Base-by-base conservation (phyloP, 2,888 invertebrate species). In the Carterocephalus palaemon region DNA sequence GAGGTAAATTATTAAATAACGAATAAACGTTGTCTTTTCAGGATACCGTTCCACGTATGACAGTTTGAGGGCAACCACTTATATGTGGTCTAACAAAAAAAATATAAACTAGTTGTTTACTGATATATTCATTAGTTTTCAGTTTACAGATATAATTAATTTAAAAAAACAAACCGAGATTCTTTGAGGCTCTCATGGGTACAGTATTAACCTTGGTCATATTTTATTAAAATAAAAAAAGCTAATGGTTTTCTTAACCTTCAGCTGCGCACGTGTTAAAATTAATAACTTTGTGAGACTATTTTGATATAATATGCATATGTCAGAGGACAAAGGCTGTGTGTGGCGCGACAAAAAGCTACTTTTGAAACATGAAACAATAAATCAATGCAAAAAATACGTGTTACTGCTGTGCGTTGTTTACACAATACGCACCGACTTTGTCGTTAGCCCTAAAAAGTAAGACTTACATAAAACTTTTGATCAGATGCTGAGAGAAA, bases 311-410 rank as follows among this genome's bases (percentile, higher is more conserved):
- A 67, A 71, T 73, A 70, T 75, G 68, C 73, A 74, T 73, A 63
- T 62, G 59, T 56, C 62, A 59, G 61, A 56, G 52, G 49, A 61
- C 75, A 68, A 72, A 69, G 68, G 64, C 77, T 72, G 84, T 67
- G 85, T 82, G 85, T 84, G 85, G 62, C 61, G 60, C 60, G 47
- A 71, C 67, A 81, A 83, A 82, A 84, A 81, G 68, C 62, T 60
- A 72, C 74, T 81, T 80, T 72, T 78, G 76, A 73, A 82, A 82
- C 71, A 57, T 71, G 74, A 79, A 79, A 82, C 80, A 76, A 81
- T 85, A 85, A 84, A 83, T 84, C 84, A 81, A 79, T 75, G 70
- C 61, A 84, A 83, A 84, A 78, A 82, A 75, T 68, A 82, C 74
- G 84, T 82, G 84, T 83, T 80, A 79, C 76, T 70, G 65, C 58